Base-by-base conservation (phyloP, 1,140 invertebrate species). In the Drosophila murphyi region DNA sequence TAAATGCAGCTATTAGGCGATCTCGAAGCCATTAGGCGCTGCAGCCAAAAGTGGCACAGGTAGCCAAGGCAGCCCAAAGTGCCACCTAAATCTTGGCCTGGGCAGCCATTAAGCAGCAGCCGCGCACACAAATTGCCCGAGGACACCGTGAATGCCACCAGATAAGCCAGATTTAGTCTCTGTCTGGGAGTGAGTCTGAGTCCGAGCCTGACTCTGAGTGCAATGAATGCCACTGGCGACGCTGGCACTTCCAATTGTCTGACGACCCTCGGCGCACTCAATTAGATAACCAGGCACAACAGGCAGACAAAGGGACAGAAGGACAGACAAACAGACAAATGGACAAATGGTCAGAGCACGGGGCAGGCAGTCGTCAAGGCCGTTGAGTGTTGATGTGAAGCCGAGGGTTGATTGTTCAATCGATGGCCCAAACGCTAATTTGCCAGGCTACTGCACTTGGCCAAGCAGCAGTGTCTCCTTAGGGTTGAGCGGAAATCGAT, bases 1-100 rank as follows among this genome's bases (percentile, higher is more conserved):
- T 87, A 87, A 87, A 87, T 87, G 73, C 50, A 45, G 59, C 82
- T 82, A 79, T 86, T 86, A 86, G 78, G 47, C 73, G 45, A 5
- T 56, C 7, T 7, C 57, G 20, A 48, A 51, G 45, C 56, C 67
- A 70, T 75, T 74, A 74, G 65, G 45, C 65, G 50, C 35, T 2
- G 34, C 37, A 28, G 10, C 5, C 8, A n/a, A 5, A 12, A 37
- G 10, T 8, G 32, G 12, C 20, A 20, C 20, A 20, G 20, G n/a
- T 7, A 29, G 41, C 10, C 6, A 51, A 70, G 65, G 59, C 63
- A 70, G 72, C 57, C 65, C 48, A 34, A 55, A 47, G 61, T 54
- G 59, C 28, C 51, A 41, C 37, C 51, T 39, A 64, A 65, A 72
- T 72, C 69, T 65, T 32, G 43, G 35, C 37, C 7, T 37, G 20